Evolutionary conservation across 2,113 vertebrate genomes (phyloP).

Genomic region (Burhinus bistriatus): DNA sequence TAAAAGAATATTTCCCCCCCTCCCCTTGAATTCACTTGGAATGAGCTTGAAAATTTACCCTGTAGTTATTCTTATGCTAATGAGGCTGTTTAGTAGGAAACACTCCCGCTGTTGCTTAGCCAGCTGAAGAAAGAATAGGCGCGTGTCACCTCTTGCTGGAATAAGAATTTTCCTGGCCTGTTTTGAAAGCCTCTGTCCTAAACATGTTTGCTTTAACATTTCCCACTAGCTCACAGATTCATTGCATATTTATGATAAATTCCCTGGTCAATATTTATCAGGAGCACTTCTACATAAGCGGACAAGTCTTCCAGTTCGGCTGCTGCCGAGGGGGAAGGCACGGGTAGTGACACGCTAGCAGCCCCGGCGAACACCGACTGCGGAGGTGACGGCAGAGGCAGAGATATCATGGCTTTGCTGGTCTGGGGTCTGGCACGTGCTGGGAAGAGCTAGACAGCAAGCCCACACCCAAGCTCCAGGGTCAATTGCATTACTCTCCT

Average conservation of each 20-base stretch:
- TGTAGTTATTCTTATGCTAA: conserved; percentile 84
- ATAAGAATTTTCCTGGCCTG: conserved; percentile 59
- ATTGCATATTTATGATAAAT: conserved; percentile 57
- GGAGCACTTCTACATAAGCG: neutral
- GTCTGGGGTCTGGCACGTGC: neutral
- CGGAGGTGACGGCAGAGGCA: neutral
- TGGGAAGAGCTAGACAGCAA: neutral
- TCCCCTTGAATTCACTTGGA: conserved; percentile 75
- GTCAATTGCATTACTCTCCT: neutral
- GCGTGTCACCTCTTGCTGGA: conserved; percentile 67
- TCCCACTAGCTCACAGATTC: conserved; percentile 42
- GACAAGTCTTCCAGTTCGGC: neutral
- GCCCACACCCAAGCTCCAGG: neutral
- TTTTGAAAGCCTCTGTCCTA: conserved; percentile 69
- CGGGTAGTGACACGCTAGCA: accelerated
- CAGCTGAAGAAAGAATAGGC: conserved; percentile 78
- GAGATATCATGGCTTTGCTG: accelerated
- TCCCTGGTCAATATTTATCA: conserved; percentile 60
- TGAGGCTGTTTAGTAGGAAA: conserved; percentile 82
- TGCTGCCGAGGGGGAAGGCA: neutral
- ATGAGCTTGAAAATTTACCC: conserved; percentile 82
- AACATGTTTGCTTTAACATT: conserved; percentile 57
- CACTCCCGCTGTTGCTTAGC: conserved; percentile 75
- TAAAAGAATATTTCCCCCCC: conserved; percentile 72
- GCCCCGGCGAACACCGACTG: accelerated